A percentile compares a stretch with the other conserved stretches of the same genome.
Evolutionary conservation across 1,140 invertebrate genomes (phyloP).

Genomic region (Pectinophora gossypiella): DNA sequence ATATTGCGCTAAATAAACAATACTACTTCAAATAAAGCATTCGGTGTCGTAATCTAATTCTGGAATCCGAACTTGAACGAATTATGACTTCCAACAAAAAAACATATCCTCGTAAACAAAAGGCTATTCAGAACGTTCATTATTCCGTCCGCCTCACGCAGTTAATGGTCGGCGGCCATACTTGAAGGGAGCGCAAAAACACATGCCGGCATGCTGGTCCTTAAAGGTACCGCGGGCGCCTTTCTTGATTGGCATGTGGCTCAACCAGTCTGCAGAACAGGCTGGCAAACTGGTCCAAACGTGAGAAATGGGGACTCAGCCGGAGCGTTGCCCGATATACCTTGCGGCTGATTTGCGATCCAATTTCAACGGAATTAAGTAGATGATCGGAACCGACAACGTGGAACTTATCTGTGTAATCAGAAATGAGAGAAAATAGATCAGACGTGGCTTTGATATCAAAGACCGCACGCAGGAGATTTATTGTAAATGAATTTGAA

Average conservation of each 20-base stretch:
- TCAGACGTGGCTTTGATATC: too few species aligned
- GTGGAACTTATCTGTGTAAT: not conserved
- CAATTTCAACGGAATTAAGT: not conserved
- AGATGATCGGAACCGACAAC: not conserved
- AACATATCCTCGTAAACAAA: conserved; percentile 1
- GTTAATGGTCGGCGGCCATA: conserved; percentile 45
- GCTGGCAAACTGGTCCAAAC: conserved; percentile 48
- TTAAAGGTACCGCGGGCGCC: conserved; percentile 59
- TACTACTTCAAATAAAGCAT: too few species aligned
- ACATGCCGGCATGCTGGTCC: conserved; percentile 38
- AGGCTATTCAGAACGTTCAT: not conserved
- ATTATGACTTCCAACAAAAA: not conserved
- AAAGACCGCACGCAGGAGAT: too few species aligned
- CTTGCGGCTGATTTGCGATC: conserved; percentile 19
- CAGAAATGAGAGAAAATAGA: not conserved
- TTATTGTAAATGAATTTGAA: too few species aligned
- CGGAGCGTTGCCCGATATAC: conserved; percentile 51
- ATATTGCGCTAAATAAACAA: too few species aligned
- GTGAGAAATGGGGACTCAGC: conserved; percentile 61
- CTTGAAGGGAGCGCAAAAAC: conserved; percentile 50
- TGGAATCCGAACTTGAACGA: too few species aligned
- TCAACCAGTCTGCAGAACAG: conserved; percentile 35
- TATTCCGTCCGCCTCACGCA: conserved; percentile 14
- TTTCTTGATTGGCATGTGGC: conserved; percentile 65
- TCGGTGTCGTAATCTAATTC: too few species aligned